phyloP scores from a whole-genome alignment of 2,797 vertebrate species.

The Gouania willdenowi region DNA sequence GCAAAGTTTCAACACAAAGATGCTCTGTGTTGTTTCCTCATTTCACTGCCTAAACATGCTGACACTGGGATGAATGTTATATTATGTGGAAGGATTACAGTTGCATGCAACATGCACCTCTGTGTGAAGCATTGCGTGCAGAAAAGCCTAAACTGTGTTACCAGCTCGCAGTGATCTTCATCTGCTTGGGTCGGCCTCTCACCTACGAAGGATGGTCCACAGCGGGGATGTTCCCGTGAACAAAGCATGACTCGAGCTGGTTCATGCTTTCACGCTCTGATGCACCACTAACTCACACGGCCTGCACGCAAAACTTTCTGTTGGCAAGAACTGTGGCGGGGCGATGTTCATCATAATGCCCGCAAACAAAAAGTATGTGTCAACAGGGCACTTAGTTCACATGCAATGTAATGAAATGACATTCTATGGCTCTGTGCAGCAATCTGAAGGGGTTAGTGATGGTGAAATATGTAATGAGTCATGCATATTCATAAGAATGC shows the following conservation, averaged over 20 bases:
- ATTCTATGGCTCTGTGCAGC: constrained; percentile 9
- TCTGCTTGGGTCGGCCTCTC: constrained; percentile 3
- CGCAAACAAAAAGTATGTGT: background rate
- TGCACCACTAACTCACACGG: constrained; percentile 6
- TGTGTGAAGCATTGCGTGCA: constrained; percentile 1
- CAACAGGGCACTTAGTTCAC: background rate
- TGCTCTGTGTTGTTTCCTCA: background rate
- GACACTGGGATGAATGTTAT: background rate
- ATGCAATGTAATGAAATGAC: background rate
- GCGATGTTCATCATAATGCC: background rate
- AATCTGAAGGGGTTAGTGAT: constrained; percentile 37
- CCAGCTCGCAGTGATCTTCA: constrained; percentile 4
- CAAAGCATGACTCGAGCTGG: constrained; percentile 20
- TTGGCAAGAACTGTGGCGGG: too few relatives aligned
- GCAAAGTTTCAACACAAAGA: too few relatives aligned
- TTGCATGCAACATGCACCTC: background rate
- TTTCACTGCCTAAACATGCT: background rate
- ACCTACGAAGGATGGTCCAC: constrained; percentile 22
- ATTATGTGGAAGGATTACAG: background rate
- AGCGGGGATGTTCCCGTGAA: constrained; percentile 28
- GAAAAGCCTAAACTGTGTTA: background rate
- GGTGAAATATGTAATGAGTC: constrained; percentile 42
- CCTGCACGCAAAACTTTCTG: background rate
- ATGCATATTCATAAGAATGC: constrained; percentile 53
- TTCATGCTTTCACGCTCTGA: constrained; percentile 24